Evolutionary conservation across 2,113 vertebrate genomes (phyloP).

Genomic region (Halichoerus grypus): DNA sequence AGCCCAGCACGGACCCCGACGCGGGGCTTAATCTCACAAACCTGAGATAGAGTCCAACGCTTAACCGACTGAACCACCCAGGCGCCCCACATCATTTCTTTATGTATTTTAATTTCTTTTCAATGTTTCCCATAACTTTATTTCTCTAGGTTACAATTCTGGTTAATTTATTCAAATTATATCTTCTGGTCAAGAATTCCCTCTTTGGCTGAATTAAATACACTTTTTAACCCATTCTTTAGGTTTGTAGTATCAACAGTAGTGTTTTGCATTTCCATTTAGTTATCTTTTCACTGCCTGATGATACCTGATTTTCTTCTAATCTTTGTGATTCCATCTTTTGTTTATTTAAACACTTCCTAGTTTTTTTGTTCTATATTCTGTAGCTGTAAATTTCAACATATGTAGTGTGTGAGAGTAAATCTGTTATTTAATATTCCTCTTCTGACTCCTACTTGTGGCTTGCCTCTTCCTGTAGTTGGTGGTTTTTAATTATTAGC

Average conservation of each 20-base stretch:
- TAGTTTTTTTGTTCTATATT: background rate
- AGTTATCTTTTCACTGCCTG: background rate
- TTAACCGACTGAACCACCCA: background rate
- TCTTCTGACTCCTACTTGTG: background rate
- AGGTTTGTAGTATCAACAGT: background rate
- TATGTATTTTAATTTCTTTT: background rate
- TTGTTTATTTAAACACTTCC: background rate
- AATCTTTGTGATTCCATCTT: background rate
- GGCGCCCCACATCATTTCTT: background rate
- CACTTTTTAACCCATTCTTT: background rate
- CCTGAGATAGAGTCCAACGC: background rate
- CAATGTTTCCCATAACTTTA: background rate
- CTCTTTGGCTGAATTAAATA: background rate
- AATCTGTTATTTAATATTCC: background rate
- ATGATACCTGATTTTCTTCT: background rate
- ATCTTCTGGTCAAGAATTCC: background rate
- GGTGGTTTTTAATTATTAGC: background rate
- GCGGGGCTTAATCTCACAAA: background rate
- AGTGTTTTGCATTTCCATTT: background rate
- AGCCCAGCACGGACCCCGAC: background rate
- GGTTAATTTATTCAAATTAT: slow-evolving; percentile 1
- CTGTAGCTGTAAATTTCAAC: background rate
- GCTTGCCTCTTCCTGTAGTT: background rate
- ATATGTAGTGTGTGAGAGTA: background rate
- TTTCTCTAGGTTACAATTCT: background rate